Conservation (phyloP, 2,797 vertebrate species). For the Eulemur coronatus region DNA sequence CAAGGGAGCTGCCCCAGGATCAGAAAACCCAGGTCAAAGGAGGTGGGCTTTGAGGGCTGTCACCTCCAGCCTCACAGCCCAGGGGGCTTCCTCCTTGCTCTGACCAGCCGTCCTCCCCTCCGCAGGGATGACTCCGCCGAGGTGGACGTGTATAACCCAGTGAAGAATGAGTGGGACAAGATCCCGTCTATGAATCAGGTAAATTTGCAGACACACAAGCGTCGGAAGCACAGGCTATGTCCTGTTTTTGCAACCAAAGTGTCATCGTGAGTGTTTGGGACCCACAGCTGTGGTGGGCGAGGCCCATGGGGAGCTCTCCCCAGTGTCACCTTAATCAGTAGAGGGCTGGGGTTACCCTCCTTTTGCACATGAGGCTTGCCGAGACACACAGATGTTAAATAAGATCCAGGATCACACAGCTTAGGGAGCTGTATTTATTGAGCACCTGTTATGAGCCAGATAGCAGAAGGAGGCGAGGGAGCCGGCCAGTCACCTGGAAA, state of each 20-base stretch:
- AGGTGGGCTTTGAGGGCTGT: neutral
- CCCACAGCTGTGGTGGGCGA: neutral
- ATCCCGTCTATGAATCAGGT: conserved; percentile 98
- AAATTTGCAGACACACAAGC: neutral
- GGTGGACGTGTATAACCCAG: conserved; percentile 95
- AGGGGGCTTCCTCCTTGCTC: neutral
- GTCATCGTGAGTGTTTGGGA: neutral
- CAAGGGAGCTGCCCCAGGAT: neutral
- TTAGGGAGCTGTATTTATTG: neutral
- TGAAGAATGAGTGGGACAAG: conserved; percentile 96
- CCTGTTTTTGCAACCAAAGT: rapidly evolving
- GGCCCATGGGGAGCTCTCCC: neutral
- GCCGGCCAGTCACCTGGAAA: neutral
- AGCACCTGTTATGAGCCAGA: neutral
- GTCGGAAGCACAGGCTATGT: rapidly evolving
- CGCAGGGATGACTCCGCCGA: conserved; percentile 95
- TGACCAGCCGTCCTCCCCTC: neutral
- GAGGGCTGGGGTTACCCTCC: neutral
- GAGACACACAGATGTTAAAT: neutral
- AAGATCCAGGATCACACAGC: neutral
- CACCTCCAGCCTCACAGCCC: neutral
- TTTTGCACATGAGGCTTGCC: neutral
- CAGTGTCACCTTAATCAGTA: neutral
- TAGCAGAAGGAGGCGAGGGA: too few relatives aligned
- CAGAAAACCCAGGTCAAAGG: neutral